Conservation (phyloP, 1,140 invertebrate genomes). For the Zelostemma sp. region DNA sequence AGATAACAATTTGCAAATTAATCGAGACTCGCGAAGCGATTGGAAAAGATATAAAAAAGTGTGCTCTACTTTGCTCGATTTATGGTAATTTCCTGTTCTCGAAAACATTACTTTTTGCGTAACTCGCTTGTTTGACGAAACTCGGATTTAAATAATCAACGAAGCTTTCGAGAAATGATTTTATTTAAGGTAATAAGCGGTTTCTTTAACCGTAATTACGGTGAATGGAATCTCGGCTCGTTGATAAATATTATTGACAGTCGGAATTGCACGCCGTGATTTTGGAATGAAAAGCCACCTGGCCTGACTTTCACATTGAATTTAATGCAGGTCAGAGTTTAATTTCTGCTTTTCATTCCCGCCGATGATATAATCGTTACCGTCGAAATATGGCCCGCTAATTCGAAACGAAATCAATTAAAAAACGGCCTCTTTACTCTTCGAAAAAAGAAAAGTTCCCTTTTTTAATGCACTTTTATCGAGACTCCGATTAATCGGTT, state of each 20-base stretch:
- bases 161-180: no score
- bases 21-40: no score
- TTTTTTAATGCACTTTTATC: no score
- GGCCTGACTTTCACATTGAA: conserved; percentile 25
- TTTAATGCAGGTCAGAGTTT: conserved; percentile 43
- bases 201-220: background rate
- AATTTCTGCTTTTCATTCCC: conserved; percentile 33
- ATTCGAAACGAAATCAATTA: conserved; percentile 39
- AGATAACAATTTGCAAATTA: no score
- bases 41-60: no score
- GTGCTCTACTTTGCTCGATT: no score
- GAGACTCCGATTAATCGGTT: no score
- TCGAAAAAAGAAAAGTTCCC: background rate
- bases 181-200: no score
- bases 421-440: conserved; percentile 14
- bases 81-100: no score
- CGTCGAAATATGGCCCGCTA: conserved; percentile 12
- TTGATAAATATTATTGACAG: conserved; percentile 1
- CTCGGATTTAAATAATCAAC: no score
- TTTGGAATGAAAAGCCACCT: background rate
- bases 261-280: background rate
- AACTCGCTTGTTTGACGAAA: no score
- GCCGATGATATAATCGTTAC: conserved; percentile 18
- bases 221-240: background rate
- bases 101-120: no score